Base-by-base conservation (phyloP, 2,797 vertebrate genomes). In the Pteropus rufus region DNA sequence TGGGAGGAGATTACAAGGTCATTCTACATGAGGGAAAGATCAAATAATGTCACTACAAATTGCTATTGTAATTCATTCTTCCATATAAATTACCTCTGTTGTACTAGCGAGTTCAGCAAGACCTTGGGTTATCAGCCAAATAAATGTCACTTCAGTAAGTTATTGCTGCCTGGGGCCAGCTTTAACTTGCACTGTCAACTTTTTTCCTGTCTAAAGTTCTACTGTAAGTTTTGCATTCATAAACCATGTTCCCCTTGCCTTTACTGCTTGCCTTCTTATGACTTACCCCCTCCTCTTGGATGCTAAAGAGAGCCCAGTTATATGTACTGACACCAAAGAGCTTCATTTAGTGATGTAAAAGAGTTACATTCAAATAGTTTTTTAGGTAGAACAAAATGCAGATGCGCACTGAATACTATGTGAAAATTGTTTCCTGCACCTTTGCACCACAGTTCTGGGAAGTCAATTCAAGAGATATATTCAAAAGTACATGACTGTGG, bases 161-260 rank as follows among this genome's bases (percentile, higher is more conserved):
- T 97, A 96, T 46, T 84, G 95, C 94, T 44, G 96, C 98, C 97
- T 1, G 94, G 91, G 97, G 95, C 97, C 98, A 98, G 97, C 87
- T 98, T 95, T 96, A 97, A 96, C 93, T 97, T 97, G 93, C 93
- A 92, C 81, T 46, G 90, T 98, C 97, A 96, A 93, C 92, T 93
- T 93, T 96, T 96, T 85, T 72, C 76, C 86, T 95, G 94, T 97
- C 97, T 95, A 72, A 96, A 93, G 82, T 62, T 91, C 94, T 97
- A 97, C 98, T 98, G 97, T 98, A 98, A 97, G 96, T 98, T 98
- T 98, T 98, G 93, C 95, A 98, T 98, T 98, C 98, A 98, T 97
- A 98, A 98, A 98, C 93, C 93, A 93, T 94, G 85, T 95, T 97
- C 97, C 97, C 92, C 97, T 98, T 97, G 97, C 97, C 96, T 98